These are phyloP conservation scores for Neria commutata DNA, from an alignment of 2,888 invertebrate genomes.

Conservation along the genomic window DNA sequence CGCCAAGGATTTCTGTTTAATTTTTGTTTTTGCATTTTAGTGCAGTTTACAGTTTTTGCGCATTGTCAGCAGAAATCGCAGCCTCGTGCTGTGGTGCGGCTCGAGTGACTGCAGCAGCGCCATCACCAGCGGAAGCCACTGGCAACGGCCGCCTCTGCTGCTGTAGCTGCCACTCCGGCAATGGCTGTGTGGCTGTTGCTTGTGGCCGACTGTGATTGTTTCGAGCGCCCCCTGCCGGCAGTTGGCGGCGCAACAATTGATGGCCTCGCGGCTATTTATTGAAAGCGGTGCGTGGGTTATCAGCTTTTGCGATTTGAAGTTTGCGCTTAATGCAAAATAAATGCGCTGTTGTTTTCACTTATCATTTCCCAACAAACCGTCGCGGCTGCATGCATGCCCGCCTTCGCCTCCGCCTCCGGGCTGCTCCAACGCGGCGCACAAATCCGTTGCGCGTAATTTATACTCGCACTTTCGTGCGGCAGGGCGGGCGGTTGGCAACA, in stretches of 20 bases:
- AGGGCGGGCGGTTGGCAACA: too few relatives aligned
- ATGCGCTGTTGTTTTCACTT: neutral
- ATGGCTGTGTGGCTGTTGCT: neutral
- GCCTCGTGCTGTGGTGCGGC: too few relatives aligned
- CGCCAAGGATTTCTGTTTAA: too few relatives aligned
- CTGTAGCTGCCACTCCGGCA: neutral
- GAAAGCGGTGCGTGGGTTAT: neutral
- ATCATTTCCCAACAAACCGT: too few relatives aligned
- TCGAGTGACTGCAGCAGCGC: neutral
- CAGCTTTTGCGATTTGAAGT: neutral
- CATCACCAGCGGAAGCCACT: neutral
- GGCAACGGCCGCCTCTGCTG: neutral
- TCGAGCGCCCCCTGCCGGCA: neutral
- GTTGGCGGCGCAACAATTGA: neutral
- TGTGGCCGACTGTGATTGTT: neutral
- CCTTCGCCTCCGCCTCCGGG: neutral
- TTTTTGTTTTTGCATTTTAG: too few relatives aligned
- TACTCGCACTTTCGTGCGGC: too few relatives aligned
- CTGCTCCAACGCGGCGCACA: too few relatives aligned
- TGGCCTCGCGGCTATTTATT: neutral
- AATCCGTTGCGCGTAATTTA: neutral
- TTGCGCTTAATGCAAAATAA: neutral
- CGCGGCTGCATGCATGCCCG: neutral
- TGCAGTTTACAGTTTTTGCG: too few relatives aligned
- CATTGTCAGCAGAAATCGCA: neutral